Evolutionary conservation across 2,797 vertebrate species (phyloP).

Genomic region (Dendrocincla fuliginosa): DNA sequence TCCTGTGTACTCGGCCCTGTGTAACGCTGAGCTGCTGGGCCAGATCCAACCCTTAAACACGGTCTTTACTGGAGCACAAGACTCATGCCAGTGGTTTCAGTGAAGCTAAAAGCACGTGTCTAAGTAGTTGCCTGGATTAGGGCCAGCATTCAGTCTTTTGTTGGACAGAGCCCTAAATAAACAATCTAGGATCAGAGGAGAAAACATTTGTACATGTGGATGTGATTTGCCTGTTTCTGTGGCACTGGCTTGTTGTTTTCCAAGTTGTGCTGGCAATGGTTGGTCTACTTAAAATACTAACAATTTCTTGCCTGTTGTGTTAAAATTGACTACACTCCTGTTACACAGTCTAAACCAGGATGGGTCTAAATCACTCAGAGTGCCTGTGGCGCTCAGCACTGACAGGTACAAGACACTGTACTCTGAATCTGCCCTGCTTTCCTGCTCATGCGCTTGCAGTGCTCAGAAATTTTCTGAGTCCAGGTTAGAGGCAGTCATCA

Average conservation of each 20-base stretch:
- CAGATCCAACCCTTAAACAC: background rate
- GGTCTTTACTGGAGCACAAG: background rate
- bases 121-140: constrained; percentile 26
- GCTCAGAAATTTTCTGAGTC: background rate
- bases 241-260: constrained; percentile 24
- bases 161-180: constrained; percentile 49
- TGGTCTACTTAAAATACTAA: constrained; percentile 1
- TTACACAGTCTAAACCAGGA: background rate
- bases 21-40: background rate
- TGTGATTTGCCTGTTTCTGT: constrained; percentile 48
- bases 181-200: background rate
- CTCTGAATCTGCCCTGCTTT: background rate
- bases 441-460: background rate
- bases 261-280: background rate
- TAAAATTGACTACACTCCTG: background rate
- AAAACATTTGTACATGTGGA: constrained; percentile 11
- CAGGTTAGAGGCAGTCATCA: background rate
- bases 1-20: background rate
- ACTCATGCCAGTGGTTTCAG: background rate
- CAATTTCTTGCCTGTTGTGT: constrained; percentile 11
- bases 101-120: background rate
- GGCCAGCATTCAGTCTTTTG: background rate
- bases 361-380: background rate
- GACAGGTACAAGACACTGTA: background rate
- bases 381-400: background rate